phyloP scores from a whole-genome alignment of 2,797 vertebrate genomes.

The Benthosema pterotum region DNA sequence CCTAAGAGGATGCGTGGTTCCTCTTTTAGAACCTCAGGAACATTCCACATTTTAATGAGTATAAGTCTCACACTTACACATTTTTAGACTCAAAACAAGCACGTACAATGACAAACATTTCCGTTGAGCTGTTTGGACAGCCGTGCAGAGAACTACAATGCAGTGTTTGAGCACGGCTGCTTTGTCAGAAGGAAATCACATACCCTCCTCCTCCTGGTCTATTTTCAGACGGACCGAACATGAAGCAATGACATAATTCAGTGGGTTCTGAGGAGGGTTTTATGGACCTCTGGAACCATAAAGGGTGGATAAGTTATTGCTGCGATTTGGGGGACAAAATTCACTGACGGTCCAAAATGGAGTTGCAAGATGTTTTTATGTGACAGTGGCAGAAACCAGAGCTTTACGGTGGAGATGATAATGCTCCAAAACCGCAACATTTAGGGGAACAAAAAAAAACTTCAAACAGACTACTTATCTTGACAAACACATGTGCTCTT shows the following conservation, averaged over 20 bases:
- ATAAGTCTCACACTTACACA: slow-evolving; percentile 27
- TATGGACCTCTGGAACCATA: no score
- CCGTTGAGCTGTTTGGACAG: no score
- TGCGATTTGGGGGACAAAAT: not conserved
- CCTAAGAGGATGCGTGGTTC: not conserved
- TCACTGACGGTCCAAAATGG: not conserved
- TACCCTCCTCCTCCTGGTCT: no score
- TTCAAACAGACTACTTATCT: slow-evolving; percentile 10
- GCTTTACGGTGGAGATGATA: not conserved
- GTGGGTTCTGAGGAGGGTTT: no score
- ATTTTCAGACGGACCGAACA: no score
- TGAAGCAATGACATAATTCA: no score
- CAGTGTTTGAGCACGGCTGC: no score
- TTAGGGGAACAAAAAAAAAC: no score
- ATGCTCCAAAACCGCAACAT: no score
- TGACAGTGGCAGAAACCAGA: slow-evolving; percentile 14
- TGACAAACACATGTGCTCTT: not conserved
- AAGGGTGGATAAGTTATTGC: no score
- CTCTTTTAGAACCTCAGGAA: not conserved
- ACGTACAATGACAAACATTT: not conserved
- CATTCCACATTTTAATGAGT: slow-evolving; percentile 30
- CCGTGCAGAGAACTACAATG: not conserved
- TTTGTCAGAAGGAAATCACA: no score
- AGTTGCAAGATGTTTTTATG: slow-evolving; percentile 23
- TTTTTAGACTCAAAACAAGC: not conserved